These are phyloP conservation scores for Pangasianodon hypophthalmus DNA, from an alignment of 2,113 vertebrate species.

Conservation along the genomic window DNA sequence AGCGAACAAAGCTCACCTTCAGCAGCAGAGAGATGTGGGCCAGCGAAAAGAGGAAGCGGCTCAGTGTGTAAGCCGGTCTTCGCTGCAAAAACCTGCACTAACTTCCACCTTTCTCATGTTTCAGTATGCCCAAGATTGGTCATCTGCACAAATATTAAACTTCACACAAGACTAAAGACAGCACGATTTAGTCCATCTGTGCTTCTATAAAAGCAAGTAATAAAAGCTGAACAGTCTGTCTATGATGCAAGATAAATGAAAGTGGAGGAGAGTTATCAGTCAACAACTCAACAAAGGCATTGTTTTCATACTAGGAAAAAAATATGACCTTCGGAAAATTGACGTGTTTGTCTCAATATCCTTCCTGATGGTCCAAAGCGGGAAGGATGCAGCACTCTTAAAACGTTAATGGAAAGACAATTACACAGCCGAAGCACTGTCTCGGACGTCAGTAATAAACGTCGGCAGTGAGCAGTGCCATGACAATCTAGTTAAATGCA, in stretches of 20 bases:
- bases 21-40: constrained; percentile 30
- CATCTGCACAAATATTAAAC: not conserved
- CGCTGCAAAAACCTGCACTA: not conserved
- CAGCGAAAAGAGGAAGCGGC: constrained; percentile 27
- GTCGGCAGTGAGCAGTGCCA: not conserved
- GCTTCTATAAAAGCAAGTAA: not conserved
- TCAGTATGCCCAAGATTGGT: not conserved
- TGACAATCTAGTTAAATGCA: not conserved
- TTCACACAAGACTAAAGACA: not conserved
- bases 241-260: too few relatives aligned
- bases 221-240: not conserved
- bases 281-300: not conserved
- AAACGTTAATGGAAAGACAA: not conserved
- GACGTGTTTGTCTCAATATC: not conserved
- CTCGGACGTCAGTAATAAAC: not conserved
- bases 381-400: not conserved
- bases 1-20: constrained; percentile 42
- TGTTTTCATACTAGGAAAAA: not conserved
- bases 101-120: constrained; percentile 19
- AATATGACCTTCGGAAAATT: not conserved
- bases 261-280: not conserved
- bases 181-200: not conserved
- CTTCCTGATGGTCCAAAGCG: not conserved
- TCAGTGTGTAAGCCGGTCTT: not conserved
- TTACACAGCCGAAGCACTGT: not conserved